These are phyloP conservation scores for Crotalus horridus DNA, from an alignment of 2,113 vertebrate species.

Conservation along the genomic window DNA sequence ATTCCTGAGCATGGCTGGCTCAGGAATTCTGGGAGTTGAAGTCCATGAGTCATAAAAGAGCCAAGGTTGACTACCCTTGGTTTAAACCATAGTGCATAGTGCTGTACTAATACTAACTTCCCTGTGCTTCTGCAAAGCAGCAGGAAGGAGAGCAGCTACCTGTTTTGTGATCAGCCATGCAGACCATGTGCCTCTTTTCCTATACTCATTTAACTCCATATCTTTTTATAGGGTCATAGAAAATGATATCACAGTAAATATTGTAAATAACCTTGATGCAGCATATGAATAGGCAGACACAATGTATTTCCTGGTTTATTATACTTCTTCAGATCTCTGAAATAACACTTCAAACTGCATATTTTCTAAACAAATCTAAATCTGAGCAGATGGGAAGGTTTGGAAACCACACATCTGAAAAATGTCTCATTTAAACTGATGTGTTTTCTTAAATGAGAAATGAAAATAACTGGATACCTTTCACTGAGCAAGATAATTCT, in stretches of 20 bases:
- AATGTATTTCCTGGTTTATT: constrained; percentile 42
- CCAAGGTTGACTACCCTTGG: too few species aligned
- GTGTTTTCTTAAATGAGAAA: background rate
- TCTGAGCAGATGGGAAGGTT: background rate
- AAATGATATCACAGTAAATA: constrained; percentile 62
- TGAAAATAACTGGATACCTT: background rate
- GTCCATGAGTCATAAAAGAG: too few species aligned
- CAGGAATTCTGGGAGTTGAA: too few species aligned
- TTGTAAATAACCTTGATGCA: constrained; percentile 53
- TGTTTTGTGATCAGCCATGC: constrained; percentile 52
- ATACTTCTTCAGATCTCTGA: background rate
- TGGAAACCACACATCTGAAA: background rate
- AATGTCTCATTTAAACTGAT: background rate
- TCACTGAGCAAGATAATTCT: background rate
- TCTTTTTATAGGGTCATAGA: constrained; percentile 61
- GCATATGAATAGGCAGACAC: constrained; percentile 52
- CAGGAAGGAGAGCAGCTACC: background rate
- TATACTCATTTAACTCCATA: constrained; percentile 62
- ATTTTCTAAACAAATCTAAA: constrained; percentile 6
- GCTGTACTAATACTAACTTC: background rate
- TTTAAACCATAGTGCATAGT: background rate
- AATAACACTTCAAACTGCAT: constrained; percentile 15
- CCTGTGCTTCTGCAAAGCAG: background rate
- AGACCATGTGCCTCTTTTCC: constrained; percentile 58
- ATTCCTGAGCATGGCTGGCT: too few species aligned